Evolutionary conservation across 1,140 invertebrate genomes (phyloP).

Genomic region (Neodiprion pinetum): DNA sequence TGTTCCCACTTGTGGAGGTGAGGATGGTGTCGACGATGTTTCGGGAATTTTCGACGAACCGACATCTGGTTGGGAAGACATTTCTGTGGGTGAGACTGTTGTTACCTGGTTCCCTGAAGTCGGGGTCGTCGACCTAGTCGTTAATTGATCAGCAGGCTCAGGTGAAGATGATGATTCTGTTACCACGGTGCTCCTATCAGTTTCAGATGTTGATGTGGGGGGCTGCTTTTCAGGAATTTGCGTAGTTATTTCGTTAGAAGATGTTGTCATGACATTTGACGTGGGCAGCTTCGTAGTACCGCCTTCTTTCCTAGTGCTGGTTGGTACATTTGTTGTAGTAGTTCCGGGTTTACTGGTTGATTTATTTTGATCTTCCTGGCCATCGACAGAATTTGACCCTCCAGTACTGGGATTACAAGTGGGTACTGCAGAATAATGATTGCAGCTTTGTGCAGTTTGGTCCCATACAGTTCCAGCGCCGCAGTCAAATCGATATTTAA

Average conservation of each 20-base stretch:
- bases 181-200: too few relatives aligned
- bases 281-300: not conserved
- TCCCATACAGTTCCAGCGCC: constrained; percentile 74
- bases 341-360: constrained; percentile 61
- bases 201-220: too few relatives aligned
- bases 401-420: constrained; percentile 71
- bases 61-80: too few relatives aligned
- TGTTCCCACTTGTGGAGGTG: not conserved
- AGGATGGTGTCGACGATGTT: constrained; percentile 38
- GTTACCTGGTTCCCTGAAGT: too few relatives aligned
- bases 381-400: constrained; percentile 69
- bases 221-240: too few relatives aligned
- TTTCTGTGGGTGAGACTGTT: too few relatives aligned
- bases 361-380: constrained; percentile 58
- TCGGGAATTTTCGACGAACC: constrained; percentile 50
- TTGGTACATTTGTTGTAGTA: constrained; percentile 69
- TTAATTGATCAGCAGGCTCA: too few relatives aligned
- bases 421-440: constrained; percentile 69
- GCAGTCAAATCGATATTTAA: constrained; percentile 69
- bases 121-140: too few relatives aligned
- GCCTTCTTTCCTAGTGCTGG: constrained; percentile 62
- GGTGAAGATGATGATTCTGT: too few relatives aligned
- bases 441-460: constrained; percentile 65
- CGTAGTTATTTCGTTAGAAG: too few relatives aligned
- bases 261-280: not conserved